Percentiles rank a stretch among this genome's conserved stretches.
Conservation (phyloP, 2,888 invertebrate species). For the Stegana nigrithorax region DNA sequence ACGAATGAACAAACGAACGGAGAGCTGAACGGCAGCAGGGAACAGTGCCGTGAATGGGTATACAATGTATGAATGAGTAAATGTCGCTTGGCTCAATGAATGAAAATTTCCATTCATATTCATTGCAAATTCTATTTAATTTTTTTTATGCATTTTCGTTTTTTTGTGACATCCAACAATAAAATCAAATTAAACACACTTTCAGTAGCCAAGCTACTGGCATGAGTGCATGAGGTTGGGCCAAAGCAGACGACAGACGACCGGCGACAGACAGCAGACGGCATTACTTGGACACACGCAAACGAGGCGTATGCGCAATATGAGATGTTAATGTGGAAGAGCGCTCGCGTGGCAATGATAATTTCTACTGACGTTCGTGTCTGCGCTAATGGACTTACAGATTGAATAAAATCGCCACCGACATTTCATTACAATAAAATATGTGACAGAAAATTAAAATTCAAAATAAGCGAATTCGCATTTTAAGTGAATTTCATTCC, state of each 20-base stretch:
- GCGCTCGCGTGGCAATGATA: background rate
- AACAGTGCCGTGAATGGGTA: background rate
- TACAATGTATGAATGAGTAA: background rate
- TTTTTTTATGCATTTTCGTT: background rate
- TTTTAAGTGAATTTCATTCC: slow-evolving; percentile 33
- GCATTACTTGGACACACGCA: background rate
- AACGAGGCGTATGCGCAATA: slow-evolving; percentile 15
- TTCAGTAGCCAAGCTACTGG: slow-evolving; percentile 46
- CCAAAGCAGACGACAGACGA: too few relatives aligned
- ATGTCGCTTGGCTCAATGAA: background rate
- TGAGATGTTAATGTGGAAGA: background rate
- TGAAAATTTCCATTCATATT: slow-evolving; percentile 47
- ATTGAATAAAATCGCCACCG: background rate
- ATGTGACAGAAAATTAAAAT: slow-evolving; percentile 22
- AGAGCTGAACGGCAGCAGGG: background rate
- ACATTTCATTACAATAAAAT: background rate
- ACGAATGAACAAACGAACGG: slow-evolving; percentile 37
- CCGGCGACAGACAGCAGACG: too few relatives aligned
- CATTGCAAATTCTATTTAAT: slow-evolving; percentile 40
- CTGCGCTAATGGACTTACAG: slow-evolving; percentile 6
- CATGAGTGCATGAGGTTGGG: too few relatives aligned
- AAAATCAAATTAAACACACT: slow-evolving; percentile 60
- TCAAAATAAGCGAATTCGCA: slow-evolving; percentile 34
- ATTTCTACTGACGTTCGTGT: background rate
- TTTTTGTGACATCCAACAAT: slow-evolving; percentile 49